Conservation (phyloP, 1,140 invertebrate genomes). For the Trachymyrmex cornetzi region DNA sequence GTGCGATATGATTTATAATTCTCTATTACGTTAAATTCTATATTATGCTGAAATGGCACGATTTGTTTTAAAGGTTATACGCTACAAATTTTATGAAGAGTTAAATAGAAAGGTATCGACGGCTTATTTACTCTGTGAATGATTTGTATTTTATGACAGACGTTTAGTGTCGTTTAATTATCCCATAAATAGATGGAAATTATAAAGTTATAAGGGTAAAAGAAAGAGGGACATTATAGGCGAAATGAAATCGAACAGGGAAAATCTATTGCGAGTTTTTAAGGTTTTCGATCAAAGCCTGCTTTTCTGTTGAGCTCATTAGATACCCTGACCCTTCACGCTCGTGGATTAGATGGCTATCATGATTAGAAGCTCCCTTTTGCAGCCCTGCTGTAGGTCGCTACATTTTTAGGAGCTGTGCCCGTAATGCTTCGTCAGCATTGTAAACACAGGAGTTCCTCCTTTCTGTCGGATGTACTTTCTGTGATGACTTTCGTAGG, state of each 20-base stretch:
- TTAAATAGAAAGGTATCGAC: neutral
- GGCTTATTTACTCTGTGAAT: neutral
- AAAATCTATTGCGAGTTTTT: neutral
- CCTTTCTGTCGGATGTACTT: constrained; percentile 22
- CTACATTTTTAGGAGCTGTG: constrained; percentile 43
- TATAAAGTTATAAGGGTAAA: neutral
- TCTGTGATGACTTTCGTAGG: constrained; percentile 31
- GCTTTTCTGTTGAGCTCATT: constrained; percentile 52
- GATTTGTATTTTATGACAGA: neutral
- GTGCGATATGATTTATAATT: neutral
- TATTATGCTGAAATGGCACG: neutral
- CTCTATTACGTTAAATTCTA: neutral
- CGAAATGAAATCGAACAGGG: neutral
- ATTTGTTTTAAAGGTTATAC: neutral
- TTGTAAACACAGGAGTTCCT: constrained; percentile 42
- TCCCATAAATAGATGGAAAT: neutral
- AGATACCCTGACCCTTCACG: constrained; percentile 40
- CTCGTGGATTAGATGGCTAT: constrained; percentile 67
- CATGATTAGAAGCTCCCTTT: constrained; percentile 65
- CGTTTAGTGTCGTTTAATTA: constrained; percentile 14
- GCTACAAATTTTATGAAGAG: neutral
- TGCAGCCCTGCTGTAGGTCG: neutral
- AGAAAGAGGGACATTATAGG: neutral
- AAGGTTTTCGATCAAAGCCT: constrained; percentile 11
- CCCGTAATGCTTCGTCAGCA: constrained; percentile 54